Conservation (phyloP, 37 sponge, comb jelly and placozoan genomes). For the Tethya wilhelma region DNA sequence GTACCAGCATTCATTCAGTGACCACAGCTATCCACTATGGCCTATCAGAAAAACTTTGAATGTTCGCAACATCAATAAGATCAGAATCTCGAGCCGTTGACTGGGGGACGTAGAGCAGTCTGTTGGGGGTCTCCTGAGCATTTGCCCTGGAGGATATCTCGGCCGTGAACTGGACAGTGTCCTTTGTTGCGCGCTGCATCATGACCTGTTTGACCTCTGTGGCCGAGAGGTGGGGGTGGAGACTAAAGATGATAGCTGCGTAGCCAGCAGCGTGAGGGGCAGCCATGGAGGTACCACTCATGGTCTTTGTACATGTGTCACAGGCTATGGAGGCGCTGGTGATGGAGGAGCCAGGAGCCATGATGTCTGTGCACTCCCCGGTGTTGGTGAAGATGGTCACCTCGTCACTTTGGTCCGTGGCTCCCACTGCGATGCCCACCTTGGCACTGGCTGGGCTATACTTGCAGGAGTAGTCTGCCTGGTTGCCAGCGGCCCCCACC, state of each 20-base stretch:
- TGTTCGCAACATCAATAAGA: too few species aligned
- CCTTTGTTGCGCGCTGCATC: conserved; percentile 50
- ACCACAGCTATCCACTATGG: neutral
- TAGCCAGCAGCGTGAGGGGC: conserved; percentile 77
- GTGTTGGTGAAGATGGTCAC: conserved; percentile 63
- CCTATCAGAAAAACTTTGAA: neutral
- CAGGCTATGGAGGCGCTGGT: conserved; percentile 53
- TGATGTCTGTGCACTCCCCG: conserved; percentile 70
- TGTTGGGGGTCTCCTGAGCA: conserved; percentile 55
- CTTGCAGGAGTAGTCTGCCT: conserved; percentile 62
- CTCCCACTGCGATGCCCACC: conserved; percentile 63
- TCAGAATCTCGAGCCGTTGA: neutral
- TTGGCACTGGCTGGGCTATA: conserved; percentile 68
- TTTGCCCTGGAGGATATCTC: neutral
- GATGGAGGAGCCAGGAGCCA: conserved; percentile 71
- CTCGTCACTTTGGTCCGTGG: conserved; percentile 49
- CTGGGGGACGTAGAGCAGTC: conserved; percentile 59
- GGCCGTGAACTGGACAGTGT: conserved; percentile 7
- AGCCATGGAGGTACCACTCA: conserved; percentile 87
- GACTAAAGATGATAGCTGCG: conserved; percentile 56
- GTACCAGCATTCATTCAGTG: too few species aligned
- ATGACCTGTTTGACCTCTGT: conserved; percentile 43
- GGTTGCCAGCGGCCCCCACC: conserved; percentile 80
- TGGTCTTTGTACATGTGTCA: conserved; percentile 48
- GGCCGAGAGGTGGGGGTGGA: conserved; percentile 26